Conservation (phyloP, 53 echinoderm and acorn worm species). For the Arbacia lixula region DNA sequence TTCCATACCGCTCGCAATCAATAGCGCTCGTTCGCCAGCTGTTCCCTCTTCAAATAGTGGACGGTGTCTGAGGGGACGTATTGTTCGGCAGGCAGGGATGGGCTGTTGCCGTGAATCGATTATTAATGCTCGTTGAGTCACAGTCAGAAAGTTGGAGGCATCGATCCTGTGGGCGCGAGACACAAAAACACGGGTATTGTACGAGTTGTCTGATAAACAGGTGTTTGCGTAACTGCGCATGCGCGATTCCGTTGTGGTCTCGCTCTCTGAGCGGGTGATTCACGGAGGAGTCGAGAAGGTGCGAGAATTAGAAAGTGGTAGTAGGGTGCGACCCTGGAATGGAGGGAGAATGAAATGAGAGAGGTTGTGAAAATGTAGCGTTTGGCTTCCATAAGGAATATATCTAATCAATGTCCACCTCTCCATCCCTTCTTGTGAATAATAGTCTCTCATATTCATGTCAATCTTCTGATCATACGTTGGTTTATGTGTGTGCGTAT, state of each 20-base stretch:
- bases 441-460: too few species aligned
- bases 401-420: too few species aligned
- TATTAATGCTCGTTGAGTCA: slow-evolving; percentile 23
- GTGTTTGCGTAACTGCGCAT: background rate
- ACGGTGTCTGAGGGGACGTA: background rate
- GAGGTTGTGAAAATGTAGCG: too few species aligned
- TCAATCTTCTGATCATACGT: too few species aligned
- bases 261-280: background rate
- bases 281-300: background rate
- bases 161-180: slow-evolving; percentile 7
- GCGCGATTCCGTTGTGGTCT: background rate
- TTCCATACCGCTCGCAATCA: slow-evolving; percentile 13
- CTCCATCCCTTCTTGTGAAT: too few species aligned
- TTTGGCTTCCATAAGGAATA: too few species aligned
- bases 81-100: background rate
- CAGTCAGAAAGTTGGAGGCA: background rate
- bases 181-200: background rate
- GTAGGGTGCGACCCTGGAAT: background rate
- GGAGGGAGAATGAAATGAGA: too few species aligned
- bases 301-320: background rate
- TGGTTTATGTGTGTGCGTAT: too few species aligned
- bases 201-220: background rate
- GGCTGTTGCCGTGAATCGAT: slow-evolving; percentile 13
- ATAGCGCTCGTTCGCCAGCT: slow-evolving; percentile 3
- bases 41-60: slow-evolving; percentile 10